Evolutionary conservation across 64 coral and sea anemone species (phyloP).

Genomic region (Pocillopora verrucosa): DNA sequence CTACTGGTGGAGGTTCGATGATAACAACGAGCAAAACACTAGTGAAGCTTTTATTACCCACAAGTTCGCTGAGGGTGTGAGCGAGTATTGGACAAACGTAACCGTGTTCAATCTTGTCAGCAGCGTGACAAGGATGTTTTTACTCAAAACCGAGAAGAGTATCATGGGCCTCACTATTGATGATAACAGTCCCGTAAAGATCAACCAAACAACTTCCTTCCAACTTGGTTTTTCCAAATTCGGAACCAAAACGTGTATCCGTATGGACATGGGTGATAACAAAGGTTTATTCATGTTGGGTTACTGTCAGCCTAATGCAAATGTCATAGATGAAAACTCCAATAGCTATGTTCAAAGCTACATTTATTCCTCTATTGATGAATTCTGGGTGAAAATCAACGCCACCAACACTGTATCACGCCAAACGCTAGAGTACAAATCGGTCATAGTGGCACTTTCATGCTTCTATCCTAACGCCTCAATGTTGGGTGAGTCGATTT

Average conservation of each 20-base stretch:
- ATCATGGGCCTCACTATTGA: conserved; percentile 16
- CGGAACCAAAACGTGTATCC: conserved; percentile 58
- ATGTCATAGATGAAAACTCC: background rate
- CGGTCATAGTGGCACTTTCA: background rate
- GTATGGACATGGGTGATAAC: conserved; percentile 52
- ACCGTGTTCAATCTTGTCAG: conserved; percentile 65
- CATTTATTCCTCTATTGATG: conserved; percentile 8
- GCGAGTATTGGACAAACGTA: conserved; percentile 31
- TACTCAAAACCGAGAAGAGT: conserved; percentile 38
- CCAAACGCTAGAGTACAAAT: background rate
- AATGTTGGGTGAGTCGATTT: conserved; percentile 48
- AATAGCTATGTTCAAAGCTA: conserved; percentile 39
- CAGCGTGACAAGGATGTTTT: background rate
- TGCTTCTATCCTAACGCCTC: conserved; percentile 59
- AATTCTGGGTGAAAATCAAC: conserved; percentile 54
- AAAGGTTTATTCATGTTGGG: conserved; percentile 29
- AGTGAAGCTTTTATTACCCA: background rate
- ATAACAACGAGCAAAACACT: conserved; percentile 5
- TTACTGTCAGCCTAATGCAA: background rate
- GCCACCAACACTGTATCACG: conserved; percentile 64
- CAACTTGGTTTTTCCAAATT: conserved; percentile 45
- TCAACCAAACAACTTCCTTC: conserved; percentile 28
- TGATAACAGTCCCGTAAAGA: conserved; percentile 59
- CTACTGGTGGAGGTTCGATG: conserved; percentile 32
- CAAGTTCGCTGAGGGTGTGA: conserved; percentile 16